Conservation (phyloP, 2,797 vertebrate species). For the Leontocebus nigricollis region DNA sequence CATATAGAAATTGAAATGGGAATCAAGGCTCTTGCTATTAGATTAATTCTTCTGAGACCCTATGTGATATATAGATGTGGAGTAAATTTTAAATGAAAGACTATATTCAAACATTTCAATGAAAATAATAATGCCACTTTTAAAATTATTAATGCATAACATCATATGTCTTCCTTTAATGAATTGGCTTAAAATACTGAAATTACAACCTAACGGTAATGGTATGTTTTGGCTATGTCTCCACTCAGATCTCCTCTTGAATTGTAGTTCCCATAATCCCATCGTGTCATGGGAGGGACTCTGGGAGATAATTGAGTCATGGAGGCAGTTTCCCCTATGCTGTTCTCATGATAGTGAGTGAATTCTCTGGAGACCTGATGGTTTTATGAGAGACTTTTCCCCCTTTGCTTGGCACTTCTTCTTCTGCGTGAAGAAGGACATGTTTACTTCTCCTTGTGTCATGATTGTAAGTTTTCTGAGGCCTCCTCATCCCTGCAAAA, state of each 20-base stretch:
- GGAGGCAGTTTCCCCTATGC: neutral
- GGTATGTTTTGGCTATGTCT: neutral
- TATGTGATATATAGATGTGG: neutral
- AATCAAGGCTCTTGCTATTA: neutral
- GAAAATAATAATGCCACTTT: conserved; percentile 32
- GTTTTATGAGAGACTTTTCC: neutral
- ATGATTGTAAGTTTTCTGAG: neutral
- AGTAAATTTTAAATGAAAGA: conserved; percentile 31
- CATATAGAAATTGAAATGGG: neutral
- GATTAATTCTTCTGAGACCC: neutral
- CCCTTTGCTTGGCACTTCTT: neutral
- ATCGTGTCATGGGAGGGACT: neutral
- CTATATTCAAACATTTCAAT: conserved; percentile 18
- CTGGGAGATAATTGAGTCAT: neutral
- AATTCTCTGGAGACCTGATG: neutral
- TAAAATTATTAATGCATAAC: conserved; percentile 42
- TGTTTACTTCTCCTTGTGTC: neutral
- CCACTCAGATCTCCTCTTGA: neutral
- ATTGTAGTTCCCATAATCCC: neutral
- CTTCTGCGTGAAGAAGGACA: neutral
- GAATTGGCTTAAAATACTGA: conserved; percentile 37
- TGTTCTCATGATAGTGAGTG: neutral
- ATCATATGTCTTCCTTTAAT: conserved; percentile 42
- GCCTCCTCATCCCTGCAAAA: neutral
- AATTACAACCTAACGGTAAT: conserved; percentile 14